Evolutionary conservation across 92 coral and sea anemone species (phyloP), one percentile per base, ranked within the genome.

Genomic region (Umimayanthus chanpuru): DNA sequence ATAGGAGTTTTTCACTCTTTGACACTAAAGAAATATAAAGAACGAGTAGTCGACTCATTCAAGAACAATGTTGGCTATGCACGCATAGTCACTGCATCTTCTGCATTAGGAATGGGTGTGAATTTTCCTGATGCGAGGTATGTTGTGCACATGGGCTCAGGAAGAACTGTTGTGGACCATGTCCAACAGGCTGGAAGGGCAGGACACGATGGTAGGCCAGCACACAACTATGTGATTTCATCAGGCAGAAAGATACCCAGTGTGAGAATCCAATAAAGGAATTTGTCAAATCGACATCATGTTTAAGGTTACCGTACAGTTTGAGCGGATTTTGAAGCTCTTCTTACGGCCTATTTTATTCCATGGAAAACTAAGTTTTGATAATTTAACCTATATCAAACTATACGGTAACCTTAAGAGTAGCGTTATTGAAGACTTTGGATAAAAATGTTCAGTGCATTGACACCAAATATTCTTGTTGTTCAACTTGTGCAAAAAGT

Each of bases 81-180:
- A 28, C 49, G 91, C 30, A 47, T 74, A 82, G 88, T 89, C 9
- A 76, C 82, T 26, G 91, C 91, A 2, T 81, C 91, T 9, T 81
- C 91, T 32, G 88, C 91, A 41, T 53, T 88, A 26, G 85, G 90
- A 41, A 86, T 86, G 82, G 61, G 88, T 0, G 88, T 85, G 71
- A 86, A 76, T 76, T 86, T 86, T 43, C 89, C 90, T 4, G 85
- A 88, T 88, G 90, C 80, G 41, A 23, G 86, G 1, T 88, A 65
- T 67, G 73, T 88, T 10, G 73, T 89, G 5, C 87, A 89, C 82
- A 20, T 81, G 73, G 91, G 91, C 9, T 77, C 91, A 73, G 86
- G 79, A 5, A 30, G 90, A 41, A 80, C 40, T n/a, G 84, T 88
- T 29, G 78, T 88, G 0, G 86, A 71, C 28, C 90, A 87, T 28